Percentiles rank a stretch among this genome's conserved stretches.
Evolutionary conservation across 2,797 vertebrate genomes (phyloP).

Genomic region (Chaetodon trifasciatus): DNA sequence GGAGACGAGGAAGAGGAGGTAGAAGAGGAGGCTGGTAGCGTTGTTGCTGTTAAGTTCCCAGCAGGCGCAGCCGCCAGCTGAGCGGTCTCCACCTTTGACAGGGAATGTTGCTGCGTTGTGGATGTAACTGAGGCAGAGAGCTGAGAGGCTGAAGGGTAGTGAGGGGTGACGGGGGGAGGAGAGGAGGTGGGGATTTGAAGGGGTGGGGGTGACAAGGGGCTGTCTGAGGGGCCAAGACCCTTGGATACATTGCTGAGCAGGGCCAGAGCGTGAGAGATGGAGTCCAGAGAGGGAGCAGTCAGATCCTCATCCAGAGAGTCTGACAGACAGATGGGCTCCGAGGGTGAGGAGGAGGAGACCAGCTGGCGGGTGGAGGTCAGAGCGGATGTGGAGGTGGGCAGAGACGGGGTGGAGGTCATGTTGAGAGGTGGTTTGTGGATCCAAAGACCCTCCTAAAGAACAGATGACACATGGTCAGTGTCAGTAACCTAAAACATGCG

Average conservation of each 20-base stretch:
- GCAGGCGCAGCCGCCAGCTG: constrained; percentile 54
- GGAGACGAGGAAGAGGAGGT: constrained; percentile 83
- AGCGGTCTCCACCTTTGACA: constrained; percentile 81
- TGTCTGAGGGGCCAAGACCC: constrained; percentile 85
- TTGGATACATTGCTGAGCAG: constrained; percentile 93
- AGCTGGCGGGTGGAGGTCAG: constrained; percentile 64
- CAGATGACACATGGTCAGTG: background rate
- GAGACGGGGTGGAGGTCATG: constrained; percentile 57
- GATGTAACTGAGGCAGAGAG: constrained; percentile 53
- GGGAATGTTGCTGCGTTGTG: constrained; percentile 70
- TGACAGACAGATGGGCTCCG: constrained; percentile 95
- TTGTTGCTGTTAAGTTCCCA: constrained; percentile 73
- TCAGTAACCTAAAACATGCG: background rate
- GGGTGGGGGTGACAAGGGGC: constrained; percentile 88
- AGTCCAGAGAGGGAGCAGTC: constrained; percentile 93
- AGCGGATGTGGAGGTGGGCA: constrained; percentile 40
- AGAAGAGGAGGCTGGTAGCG: constrained; percentile 74
- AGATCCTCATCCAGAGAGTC: constrained; percentile 97
- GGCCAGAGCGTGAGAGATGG: constrained; percentile 94
- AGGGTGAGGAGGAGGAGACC: constrained; percentile 83
- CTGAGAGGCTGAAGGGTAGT: constrained; percentile 77
- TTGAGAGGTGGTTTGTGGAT: constrained; percentile 70
- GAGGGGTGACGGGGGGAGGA: constrained; percentile 79
- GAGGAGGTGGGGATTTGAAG: constrained; percentile 83
- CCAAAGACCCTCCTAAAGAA: constrained; percentile 81